Base-by-base conservation (phyloP, 2,797 vertebrate genomes). In the Anableps anableps region DNA sequence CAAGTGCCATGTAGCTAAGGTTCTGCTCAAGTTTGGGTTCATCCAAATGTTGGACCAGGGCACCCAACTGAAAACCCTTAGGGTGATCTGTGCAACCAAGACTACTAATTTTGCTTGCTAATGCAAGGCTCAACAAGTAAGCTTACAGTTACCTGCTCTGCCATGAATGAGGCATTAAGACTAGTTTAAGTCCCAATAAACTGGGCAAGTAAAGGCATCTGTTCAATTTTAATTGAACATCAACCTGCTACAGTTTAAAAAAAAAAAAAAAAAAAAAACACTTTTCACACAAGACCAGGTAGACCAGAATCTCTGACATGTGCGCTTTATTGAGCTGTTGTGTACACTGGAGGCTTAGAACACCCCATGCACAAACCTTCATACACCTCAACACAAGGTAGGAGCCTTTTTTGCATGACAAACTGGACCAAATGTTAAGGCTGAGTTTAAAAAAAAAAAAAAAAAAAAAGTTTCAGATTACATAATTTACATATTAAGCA, bases 241-340 rank as follows among this genome's bases (percentile, higher is more conserved):
- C n/a, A n/a, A n/a, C n/a, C n/a, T n/a, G n/a, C n/a, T n/a, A n/a
- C n/a, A n/a, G n/a, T n/a, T n/a, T n/a, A n/a, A 2, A 7, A 19
- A 5, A 6, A 23, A 23, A 26, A 26, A 53, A 53, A 10, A 10
- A 26, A 10, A 53, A 53, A 14, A 17, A 9, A 9, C 4, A 2
- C 26, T 55, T 13, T 55, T 34, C 38, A 60, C 2, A 48, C 19
- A 41, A 86, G 31, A 85, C 14, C 36, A 78, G 74, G 36, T 0
- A 89, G 72, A 82, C 73, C 74, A 17, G 79, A 91, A 90, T 91
- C 95, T 96, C 90, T 96, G 96, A 96, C 95, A 97, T 98, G 97
- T 98, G 97, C 97, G 95, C 96, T 98, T 99, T 99, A 98, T 98
- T 98, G 96, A 91, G 96, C 96, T 96, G 95, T 96, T 93, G 96